Conservation (phyloP, 2,888 invertebrate species). For the Drosophila quasianomalipes region DNA sequence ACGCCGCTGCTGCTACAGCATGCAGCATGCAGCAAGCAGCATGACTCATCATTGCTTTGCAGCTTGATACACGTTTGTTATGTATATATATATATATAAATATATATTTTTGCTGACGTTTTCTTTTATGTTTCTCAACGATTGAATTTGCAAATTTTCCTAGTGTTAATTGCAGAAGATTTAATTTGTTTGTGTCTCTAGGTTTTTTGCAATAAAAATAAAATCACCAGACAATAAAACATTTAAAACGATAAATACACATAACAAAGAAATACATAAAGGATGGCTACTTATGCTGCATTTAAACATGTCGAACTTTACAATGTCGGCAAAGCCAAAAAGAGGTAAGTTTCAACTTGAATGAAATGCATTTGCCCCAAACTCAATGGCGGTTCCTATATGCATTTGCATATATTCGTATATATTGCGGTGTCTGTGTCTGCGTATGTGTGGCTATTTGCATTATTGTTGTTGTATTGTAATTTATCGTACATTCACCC, state of each 20-base stretch:
- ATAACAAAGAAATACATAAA: slow-evolving; percentile 27
- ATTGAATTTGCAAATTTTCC: slow-evolving; percentile 49
- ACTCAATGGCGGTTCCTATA: slow-evolving; percentile 4
- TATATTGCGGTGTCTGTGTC: not conserved
- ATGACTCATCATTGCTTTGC: slow-evolving; percentile 47
- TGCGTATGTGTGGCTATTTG: not conserved
- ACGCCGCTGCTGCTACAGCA: slow-evolving; percentile 21
- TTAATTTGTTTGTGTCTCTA: slow-evolving; percentile 41
- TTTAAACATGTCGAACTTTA: slow-evolving; percentile 97
- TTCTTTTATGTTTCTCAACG: slow-evolving; percentile 5
- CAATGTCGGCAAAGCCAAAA: slow-evolving; percentile 97
- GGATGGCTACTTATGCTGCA: slow-evolving; percentile 96
- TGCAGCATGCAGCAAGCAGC: slow-evolving; percentile 35
- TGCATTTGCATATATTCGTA: slow-evolving; percentile 6
- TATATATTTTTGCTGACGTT: slow-evolving; percentile 10
- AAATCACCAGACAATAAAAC: slow-evolving; percentile 26
- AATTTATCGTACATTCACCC: slow-evolving; percentile 75
- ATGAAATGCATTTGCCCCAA: slow-evolving; percentile 10
- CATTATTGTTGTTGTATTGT: slow-evolving; percentile 28
- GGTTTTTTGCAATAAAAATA: slow-evolving; percentile 53
- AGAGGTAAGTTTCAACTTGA: slow-evolving; percentile 89
- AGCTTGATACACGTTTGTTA: slow-evolving; percentile 26
- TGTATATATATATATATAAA: not conserved
- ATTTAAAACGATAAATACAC: slow-evolving; percentile 14
- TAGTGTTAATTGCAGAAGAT: slow-evolving; percentile 3